Evolutionary conservation across 1,140 invertebrate genomes (phyloP).

Genomic region (Zaprionus ghesquierei): DNA sequence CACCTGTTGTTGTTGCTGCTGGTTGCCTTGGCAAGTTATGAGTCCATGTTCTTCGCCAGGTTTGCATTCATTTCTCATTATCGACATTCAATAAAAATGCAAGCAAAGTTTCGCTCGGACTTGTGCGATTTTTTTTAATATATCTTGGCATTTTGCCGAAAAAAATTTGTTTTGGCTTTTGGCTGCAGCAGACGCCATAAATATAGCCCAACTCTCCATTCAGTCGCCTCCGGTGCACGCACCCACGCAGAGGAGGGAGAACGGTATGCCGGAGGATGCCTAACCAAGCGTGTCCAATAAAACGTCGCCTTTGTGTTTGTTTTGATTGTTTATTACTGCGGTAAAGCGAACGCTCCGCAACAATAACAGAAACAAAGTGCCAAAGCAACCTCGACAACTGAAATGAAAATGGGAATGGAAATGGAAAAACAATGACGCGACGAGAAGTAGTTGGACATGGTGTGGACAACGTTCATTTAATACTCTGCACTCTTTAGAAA

Average conservation of each 20-base stretch:
- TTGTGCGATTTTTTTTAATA: constrained; percentile 39
- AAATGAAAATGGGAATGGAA: constrained; percentile 47
- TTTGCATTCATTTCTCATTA: constrained; percentile 75
- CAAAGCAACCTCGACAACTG: not conserved
- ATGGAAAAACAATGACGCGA: constrained; percentile 56
- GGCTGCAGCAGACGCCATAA: constrained; percentile 74
- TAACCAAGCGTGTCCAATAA: constrained; percentile 76
- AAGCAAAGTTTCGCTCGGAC: constrained; percentile 52
- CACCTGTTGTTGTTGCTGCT: constrained; percentile 5
- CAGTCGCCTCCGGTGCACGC: constrained; percentile 30
- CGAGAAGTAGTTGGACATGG: not conserved
- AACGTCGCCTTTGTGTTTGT: constrained; percentile 75
- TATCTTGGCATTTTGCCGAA: constrained; percentile 61
- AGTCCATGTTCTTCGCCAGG: constrained; percentile 34
- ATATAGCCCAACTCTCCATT: constrained; percentile 41
- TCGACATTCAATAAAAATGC: constrained; percentile 66
- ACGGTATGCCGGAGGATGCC: constrained; percentile 18
- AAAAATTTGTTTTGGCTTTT: constrained; percentile 58
- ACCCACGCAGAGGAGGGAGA: constrained; percentile 31
- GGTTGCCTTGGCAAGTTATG: constrained; percentile 45
- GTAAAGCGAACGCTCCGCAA: constrained; percentile 44
- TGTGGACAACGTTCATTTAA: not conserved
- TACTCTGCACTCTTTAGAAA: too few species aligned
- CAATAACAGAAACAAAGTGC: constrained; percentile 19
- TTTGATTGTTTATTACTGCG: constrained; percentile 81